Percentiles rank a stretch among this genome's conserved stretches.
Conservation (phyloP, 2,888 invertebrate species). For the Plebejus melissa region DNA sequence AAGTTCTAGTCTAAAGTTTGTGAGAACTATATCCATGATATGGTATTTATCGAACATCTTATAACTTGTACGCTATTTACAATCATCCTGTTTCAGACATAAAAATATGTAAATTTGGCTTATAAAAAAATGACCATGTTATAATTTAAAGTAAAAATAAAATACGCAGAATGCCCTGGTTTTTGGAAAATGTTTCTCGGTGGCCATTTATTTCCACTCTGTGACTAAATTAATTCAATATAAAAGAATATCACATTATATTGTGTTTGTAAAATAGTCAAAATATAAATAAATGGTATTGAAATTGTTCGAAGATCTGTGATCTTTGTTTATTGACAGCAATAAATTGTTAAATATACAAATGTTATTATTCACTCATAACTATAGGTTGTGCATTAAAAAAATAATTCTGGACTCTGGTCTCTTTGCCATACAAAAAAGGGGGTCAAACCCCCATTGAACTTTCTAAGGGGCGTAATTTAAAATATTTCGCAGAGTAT, state of each 20-base stretch:
- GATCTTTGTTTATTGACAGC: constrained; percentile 68
- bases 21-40: neutral
- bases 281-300: constrained; percentile 44
- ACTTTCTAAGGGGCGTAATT: too few species aligned
- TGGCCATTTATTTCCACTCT: neutral
- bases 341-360: constrained; percentile 68
- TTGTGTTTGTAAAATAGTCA: constrained; percentile 33
- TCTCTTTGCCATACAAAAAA: neutral
- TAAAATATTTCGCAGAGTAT: neutral
- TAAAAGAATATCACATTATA: neutral
- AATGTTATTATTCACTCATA: constrained; percentile 27
- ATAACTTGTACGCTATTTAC: neutral
- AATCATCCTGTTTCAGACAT: neutral
- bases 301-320: constrained; percentile 60
- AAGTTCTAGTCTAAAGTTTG: constrained; percentile 13
- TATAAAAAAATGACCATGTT: neutral
- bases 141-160: neutral
- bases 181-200: neutral
- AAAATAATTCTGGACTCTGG: too few species aligned
- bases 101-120: neutral
- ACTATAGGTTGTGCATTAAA: too few species aligned
- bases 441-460: too few species aligned
- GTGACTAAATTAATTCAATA: neutral
- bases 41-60: neutral
- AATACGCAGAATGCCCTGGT: neutral